Percentiles rank a stretch among this genome's conserved stretches.
phyloP scores from a whole-genome alignment of 2,113 vertebrate genomes.

The Cisticola juncidis region DNA sequence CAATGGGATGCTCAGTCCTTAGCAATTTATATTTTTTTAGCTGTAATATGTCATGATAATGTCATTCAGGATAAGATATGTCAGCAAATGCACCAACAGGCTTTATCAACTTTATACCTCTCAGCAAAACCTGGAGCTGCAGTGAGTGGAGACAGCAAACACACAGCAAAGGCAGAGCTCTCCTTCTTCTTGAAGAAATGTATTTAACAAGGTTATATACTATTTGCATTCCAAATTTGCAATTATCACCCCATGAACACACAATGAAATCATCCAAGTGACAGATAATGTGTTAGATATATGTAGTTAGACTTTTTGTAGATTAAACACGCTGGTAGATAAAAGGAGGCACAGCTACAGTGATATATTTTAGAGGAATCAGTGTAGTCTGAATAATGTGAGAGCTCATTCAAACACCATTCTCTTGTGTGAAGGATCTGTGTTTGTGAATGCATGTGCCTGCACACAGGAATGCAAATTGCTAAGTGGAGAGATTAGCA shows the following conservation, averaged over 20 bases:
- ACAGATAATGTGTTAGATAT: conserved; percentile 7
- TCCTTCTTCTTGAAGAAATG: conserved; percentile 18
- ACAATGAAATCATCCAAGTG: conserved; percentile 27
- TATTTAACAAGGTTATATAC: conserved; percentile 46
- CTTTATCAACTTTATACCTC: conserved; percentile 26
- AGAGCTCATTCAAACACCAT: background rate
- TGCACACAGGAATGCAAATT: conserved; percentile 13
- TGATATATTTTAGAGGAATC: background rate
- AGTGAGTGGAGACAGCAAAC: background rate
- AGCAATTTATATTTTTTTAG: conserved; percentile 18
- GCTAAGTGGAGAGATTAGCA: conserved; percentile 13
- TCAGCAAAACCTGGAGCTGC: conserved; percentile 34
- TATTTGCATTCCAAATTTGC: conserved; percentile 37
- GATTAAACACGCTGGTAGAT: conserved; percentile 8
- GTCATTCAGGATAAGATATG: conserved; percentile 12
- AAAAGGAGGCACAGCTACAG: background rate
- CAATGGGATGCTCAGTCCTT: conserved; percentile 18
- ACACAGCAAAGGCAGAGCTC: background rate
- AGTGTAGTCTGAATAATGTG: background rate
- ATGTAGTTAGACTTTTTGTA: background rate
- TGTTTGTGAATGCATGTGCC: background rate
- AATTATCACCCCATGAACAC: conserved; percentile 46
- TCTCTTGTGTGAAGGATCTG: background rate
- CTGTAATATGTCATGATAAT: conserved; percentile 26
- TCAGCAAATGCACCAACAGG: conserved; percentile 3